These are phyloP conservation scores for Drosophila ananassae DNA, from an alignment of 1,140 invertebrate species.

Conservation along the genomic window DNA sequence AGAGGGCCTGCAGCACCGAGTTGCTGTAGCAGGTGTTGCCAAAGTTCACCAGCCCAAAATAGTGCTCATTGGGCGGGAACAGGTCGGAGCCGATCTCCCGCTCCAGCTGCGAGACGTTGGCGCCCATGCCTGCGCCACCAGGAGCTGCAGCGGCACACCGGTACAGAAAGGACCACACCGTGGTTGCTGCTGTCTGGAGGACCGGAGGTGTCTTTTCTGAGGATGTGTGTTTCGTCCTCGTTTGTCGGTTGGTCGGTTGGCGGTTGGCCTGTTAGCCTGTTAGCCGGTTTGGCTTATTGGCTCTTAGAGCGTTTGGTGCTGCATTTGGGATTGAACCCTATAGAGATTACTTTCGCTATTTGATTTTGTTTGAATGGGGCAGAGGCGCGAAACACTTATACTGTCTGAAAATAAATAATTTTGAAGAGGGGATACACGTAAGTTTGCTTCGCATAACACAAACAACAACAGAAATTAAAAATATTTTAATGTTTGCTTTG, in stretches of 20 bases:
- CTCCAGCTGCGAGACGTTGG: constrained; percentile 98
- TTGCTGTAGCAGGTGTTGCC: constrained; percentile 99
- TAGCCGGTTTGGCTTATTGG: constrained; percentile 5
- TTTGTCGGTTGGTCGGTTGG: constrained; percentile 17
- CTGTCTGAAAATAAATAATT: constrained; percentile 84
- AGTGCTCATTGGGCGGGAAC: constrained; percentile 98
- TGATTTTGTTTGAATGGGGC: constrained; percentile 37
- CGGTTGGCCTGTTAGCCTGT: constrained; percentile 6
- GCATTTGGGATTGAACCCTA: constrained; percentile 45
- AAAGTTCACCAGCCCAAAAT: constrained; percentile 99
- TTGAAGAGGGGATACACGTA: constrained; percentile 83
- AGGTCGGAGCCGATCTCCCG: constrained; percentile 98
- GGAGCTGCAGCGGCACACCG: constrained; percentile 76
- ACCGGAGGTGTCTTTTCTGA: not conserved
- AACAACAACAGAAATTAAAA: constrained; percentile 72
- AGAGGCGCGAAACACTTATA: constrained; percentile 70
- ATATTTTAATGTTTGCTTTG: constrained; percentile 57
- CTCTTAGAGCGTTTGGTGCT: constrained; percentile 16
- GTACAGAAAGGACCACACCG: constrained; percentile 76
- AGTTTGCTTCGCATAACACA: constrained; percentile 82
- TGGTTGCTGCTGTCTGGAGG: constrained; percentile 45
- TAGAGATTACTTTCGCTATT: constrained; percentile 56
- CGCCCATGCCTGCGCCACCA: constrained; percentile 87
- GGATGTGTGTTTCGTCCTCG: constrained; percentile 19
- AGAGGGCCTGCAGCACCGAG: constrained; percentile 99